Conservation (phyloP, 2,113 vertebrate genomes). For the Columbina picui region DNA sequence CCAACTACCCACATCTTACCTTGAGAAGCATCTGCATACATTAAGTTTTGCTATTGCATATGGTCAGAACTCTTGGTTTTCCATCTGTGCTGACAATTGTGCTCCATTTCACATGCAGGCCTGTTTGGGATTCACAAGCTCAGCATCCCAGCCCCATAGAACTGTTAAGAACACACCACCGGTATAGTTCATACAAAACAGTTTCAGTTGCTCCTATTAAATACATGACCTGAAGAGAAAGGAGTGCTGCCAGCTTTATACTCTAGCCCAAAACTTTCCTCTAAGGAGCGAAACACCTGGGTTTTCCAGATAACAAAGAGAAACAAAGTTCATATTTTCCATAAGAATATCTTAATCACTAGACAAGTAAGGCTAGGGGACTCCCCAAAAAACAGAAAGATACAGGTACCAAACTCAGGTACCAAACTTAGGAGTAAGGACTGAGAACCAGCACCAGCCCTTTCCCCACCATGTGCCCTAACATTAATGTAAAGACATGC, state of each 20-base stretch:
- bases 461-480: background rate
- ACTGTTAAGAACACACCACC: background rate
- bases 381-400: background rate
- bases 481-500: background rate
- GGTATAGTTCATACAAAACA: background rate
- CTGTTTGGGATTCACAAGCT: background rate
- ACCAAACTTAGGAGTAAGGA: background rate
- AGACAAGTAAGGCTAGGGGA: background rate
- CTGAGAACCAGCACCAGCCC: background rate
- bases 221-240: background rate
- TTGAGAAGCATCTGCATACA: background rate
- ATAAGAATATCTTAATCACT: background rate
- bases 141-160: background rate
- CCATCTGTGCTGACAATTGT: background rate
- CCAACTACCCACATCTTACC: background rate
- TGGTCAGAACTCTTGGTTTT: background rate
- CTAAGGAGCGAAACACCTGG: background rate
- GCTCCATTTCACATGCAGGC: background rate
- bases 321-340: background rate
- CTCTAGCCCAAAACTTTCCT: background rate
- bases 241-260: background rate
- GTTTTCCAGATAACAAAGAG: background rate
- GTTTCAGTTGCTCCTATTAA: background rate
- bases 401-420: background rate
- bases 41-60: background rate